Base-by-base conservation (phyloP, 2,888 invertebrate genomes). In the Chouioia cunea region DNA sequence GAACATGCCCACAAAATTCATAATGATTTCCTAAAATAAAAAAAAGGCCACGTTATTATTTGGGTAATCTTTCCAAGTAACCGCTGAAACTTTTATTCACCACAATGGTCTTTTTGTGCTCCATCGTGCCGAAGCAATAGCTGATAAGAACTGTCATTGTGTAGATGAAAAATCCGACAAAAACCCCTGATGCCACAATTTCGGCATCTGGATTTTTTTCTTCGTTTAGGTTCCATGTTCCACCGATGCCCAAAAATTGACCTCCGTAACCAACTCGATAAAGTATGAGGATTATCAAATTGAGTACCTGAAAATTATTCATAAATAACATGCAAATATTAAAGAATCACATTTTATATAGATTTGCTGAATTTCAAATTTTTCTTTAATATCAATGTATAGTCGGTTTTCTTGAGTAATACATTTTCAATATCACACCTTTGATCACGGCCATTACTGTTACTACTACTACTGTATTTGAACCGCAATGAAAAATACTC, bases 201-300 rank as follows among this genome's bases (percentile, higher is more conserved):
- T 96, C 95, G 18, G 93, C 93, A 79, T 95, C 95, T 0, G 94
- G 91, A 83, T 92, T 94, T 87, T 95, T 95, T 83, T 94, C 93
- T 84, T 95, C 95, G 79, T 95, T 94, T 62, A 95, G 88, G 86
- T 95, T 95, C 95, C 95, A 95, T 18, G 94, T 94, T 67, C 95
- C 95, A 56, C 95, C 95, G 64, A 95, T 93, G 46, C 95, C 95
- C 73, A 96, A 88, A 83, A 95, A 95, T 82, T 91, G 91, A 2
- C 95, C 95, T 16, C 91, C 91, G 86, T 92, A 93, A 14, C 95
- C 95, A 27, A 92, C 92, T 73, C 95, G 90, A 86, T 96, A 95
- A 10, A 95, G 87, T 68, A 94, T 91, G 62, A 95, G 81, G 77
- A 95, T 90, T 15, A 95, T 90, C 75, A 95, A 87, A 86, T 95